These are phyloP conservation scores for Dipodomys stephensi DNA, from an alignment of 2,113 vertebrate genomes.

Conservation along the genomic window DNA sequence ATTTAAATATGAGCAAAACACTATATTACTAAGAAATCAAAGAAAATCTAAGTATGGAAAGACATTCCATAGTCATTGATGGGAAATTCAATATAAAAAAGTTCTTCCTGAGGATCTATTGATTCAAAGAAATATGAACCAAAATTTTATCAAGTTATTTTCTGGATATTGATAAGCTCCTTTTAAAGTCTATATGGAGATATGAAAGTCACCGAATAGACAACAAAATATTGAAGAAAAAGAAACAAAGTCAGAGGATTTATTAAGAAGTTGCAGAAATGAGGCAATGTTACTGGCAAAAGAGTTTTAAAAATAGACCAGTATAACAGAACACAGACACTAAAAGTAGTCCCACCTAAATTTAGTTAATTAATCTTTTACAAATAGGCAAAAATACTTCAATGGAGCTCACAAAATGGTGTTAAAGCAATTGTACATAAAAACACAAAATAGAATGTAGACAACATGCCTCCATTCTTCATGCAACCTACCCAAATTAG, in stretches of 20 bases:
- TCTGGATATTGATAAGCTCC: background rate
- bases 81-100: background rate
- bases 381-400: background rate
- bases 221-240: background rate
- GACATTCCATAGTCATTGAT: background rate
- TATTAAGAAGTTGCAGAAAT: background rate
- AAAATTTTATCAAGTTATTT: background rate
- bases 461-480: rapidly evolving
- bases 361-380: background rate
- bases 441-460: background rate
- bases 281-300: too few relatives aligned
- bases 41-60: background rate
- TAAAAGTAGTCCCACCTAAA: background rate
- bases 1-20: too few relatives aligned
- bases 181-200: background rate
- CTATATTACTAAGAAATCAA: background rate
- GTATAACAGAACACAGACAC: background rate
- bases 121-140: background rate
- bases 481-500: background rate
- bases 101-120: background rate
- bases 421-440: too few relatives aligned
- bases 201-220: background rate
- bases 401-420: background rate
- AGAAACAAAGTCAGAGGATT: background rate
- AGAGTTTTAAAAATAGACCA: background rate